These are phyloP conservation scores for Coptodon rendalli DNA, from an alignment of 2,113 vertebrate genomes.

Conservation along the genomic window DNA sequence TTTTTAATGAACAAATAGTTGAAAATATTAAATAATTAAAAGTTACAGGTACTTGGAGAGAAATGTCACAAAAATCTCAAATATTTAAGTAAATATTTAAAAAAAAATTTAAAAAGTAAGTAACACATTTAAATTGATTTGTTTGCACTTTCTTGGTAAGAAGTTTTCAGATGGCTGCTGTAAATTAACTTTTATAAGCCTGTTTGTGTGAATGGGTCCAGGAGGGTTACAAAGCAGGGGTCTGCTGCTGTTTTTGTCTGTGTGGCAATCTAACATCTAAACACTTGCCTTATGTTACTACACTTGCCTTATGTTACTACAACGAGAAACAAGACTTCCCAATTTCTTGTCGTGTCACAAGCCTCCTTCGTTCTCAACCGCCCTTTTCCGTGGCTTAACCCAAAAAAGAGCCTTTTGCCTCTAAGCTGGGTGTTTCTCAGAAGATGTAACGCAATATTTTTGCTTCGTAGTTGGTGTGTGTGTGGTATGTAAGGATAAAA, in stretches of 20 bases:
- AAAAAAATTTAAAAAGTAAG: neutral
- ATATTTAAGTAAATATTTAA: neutral
- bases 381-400: constrained; percentile 17
- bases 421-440: constrained; percentile 23
- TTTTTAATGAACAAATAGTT: neutral
- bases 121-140: neutral
- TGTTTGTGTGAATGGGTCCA: neutral
- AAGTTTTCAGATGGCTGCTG: neutral
- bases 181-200: constrained; percentile 14
- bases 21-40: neutral
- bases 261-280: neutral
- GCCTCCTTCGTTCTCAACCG: neutral
- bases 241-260: neutral
- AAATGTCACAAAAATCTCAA: neutral
- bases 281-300: constrained; percentile 26
- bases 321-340: constrained; percentile 22
- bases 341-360: constrained; percentile 35
- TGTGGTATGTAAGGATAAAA: neutral
- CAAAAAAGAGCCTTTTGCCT: constrained; percentile 10
- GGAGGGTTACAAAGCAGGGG: neutral
- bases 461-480: neutral
- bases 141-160: neutral
- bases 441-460: constrained; percentile 33
- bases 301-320: constrained; percentile 23
- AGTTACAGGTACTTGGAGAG: neutral